Evolutionary conservation across 1,140 invertebrate genomes (phyloP).

Genomic region (Pissodes strobi): DNA sequence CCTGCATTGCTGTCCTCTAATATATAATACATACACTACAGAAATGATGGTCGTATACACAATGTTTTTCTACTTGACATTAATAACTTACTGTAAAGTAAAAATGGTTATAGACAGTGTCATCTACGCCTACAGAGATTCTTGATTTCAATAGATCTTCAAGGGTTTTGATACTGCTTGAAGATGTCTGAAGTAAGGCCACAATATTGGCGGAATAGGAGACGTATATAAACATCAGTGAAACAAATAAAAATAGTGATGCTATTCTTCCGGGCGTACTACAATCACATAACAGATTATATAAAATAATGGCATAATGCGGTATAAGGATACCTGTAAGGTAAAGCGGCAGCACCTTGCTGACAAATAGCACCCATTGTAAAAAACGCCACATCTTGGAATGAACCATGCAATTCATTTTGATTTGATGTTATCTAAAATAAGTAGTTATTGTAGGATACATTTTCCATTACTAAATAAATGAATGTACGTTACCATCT

Average conservation of each 20-base stretch:
- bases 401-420: slow-evolving; percentile 28
- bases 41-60: background rate
- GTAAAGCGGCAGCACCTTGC: slow-evolving; percentile 58
- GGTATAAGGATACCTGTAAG: slow-evolving; percentile 54
- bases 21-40: background rate
- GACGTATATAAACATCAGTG: slow-evolving; percentile 61
- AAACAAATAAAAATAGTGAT: slow-evolving; percentile 59
- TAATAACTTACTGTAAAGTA: slow-evolving; percentile 63
- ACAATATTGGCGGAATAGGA: slow-evolving; percentile 71
- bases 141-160: slow-evolving; percentile 64
- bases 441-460: too few species aligned
- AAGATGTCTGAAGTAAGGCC: slow-evolving; percentile 66
- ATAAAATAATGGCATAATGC: background rate
- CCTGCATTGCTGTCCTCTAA: background rate
- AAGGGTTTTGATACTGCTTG: slow-evolving; percentile 62
- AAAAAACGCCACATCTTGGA: slow-evolving; percentile 50
- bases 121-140: slow-evolving; percentile 65
- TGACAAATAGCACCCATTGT: slow-evolving; percentile 65
- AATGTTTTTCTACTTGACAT: background rate
- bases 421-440: slow-evolving; percentile 10
- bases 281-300: background rate
- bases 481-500: too few species aligned
- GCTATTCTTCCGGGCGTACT: slow-evolving; percentile 56
- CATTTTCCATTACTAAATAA: too few species aligned
- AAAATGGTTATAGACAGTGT: slow-evolving; percentile 67